Evolutionary conservation across 2,797 vertebrate species (phyloP), one percentile per base, ranked within the genome.

Genomic region (Lateolabrax maculatus): DNA sequence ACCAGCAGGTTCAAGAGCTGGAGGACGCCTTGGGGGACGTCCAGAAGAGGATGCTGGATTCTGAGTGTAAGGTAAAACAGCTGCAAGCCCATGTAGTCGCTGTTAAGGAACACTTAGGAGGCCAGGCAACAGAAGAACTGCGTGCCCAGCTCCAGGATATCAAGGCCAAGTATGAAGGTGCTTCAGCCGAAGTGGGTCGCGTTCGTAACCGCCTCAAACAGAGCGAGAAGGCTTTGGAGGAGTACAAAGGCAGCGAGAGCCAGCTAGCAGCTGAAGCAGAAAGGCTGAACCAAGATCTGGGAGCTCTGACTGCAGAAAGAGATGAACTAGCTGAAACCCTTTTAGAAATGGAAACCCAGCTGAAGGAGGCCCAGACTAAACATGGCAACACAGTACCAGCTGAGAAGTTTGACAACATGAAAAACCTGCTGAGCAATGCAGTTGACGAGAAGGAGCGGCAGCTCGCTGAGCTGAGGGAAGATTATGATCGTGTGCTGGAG

Each of bases 21-120:
- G 98, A 99, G 83, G 97, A 99, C 0, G 98, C 98, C 0, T 66
- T 99, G 37, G 96, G 96, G 19, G 98, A 99, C 0, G 98, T 99
- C 16, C 98, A 99, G 95, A 98, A 97, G 90, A 95, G 98, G 46
- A 99, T 99, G 98, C 94, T 98, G 12, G 98, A 99, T 51, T 99
- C 98, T 0, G 98, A 99, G 89, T 95, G 96, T 62, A 99, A 99
- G 78, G 97, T 99, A 23, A 99, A 99, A 79, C 98, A 98, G 87
- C 97, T 99, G 92, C 98, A 99, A 89, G 95, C 96, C 3, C 98
- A 99, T 43, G 98, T 99, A 19, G 96, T 98, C 0, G 97, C 97
- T 0, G 96, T 99, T 4, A 99, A 99, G 71, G 98, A 98, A 21
- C 98, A 98, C 84, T 87, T 99, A 6, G 95, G 77, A 85, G 90